phyloP scores from a whole-genome alignment of 53 echinoderm and acorn worm genomes.

The Actinopyga echinites region DNA sequence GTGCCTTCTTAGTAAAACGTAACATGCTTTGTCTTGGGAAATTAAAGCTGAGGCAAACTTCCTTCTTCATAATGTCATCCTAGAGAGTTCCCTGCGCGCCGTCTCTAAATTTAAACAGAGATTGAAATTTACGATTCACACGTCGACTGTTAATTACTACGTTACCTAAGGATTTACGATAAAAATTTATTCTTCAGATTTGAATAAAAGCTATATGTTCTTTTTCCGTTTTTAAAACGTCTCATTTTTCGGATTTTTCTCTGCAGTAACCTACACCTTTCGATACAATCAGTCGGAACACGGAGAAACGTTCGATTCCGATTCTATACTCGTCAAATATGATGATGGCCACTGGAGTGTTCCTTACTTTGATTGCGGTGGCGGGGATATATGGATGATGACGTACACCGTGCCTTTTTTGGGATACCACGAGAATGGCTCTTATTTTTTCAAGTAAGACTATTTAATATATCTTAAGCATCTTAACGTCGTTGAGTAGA shows the following conservation, averaged over 20 bases:
- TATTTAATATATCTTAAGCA: not conserved
- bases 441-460: conserved; percentile 98
- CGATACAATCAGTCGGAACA: conserved; percentile 67
- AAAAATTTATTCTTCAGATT: too few species aligned
- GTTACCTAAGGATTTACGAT: too few species aligned
- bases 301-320: conserved; percentile 49
- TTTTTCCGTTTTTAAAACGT: too few species aligned
- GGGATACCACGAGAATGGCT: conserved; percentile 75
- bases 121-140: too few species aligned
- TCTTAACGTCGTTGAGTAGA: not conserved
- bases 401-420: conserved; percentile 98
- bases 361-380: conserved; percentile 98
- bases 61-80: too few species aligned
- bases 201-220: too few species aligned
- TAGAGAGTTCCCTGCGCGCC: not conserved
- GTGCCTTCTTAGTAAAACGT: too few species aligned
- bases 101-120: not conserved
- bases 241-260: not conserved
- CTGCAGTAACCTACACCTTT: conserved; percentile 77
- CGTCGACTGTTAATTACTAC: too few species aligned
- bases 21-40: too few species aligned
- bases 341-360: conserved; percentile 98
- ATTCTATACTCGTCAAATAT: conserved; percentile 77
- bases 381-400: conserved; percentile 99
- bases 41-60: too few species aligned